Base-by-base conservation (phyloP, 2,113 vertebrate genomes). In the Talpa occidentalis region DNA sequence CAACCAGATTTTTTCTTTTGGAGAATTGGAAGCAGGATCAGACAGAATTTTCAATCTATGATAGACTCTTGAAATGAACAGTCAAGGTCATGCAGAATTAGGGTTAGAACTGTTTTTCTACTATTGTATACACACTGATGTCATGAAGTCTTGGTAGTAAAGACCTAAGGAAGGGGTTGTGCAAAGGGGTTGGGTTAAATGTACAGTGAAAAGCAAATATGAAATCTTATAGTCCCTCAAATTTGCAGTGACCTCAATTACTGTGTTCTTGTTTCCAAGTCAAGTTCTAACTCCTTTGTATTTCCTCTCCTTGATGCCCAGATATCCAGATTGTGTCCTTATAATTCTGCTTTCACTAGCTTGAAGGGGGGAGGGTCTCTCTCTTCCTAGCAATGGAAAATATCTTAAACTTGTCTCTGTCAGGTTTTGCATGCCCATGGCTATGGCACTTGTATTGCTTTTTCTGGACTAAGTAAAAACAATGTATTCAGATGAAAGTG, bases 381-480 rank as follows among this genome's bases (percentile, higher is more conserved):
- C 6, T 93, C 37, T 69, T 86, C 56, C 40, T 96, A 52, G 62
- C 26, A 44, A 16, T 70, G 32, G 30, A 80, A 76, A 82, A 80
- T 90, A 52, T n/a, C 60, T 62, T 22, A 22, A n/a, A 42, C 17
- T 32, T 91, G 66, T 76, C 3, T 26, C 35, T 87, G 28, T 84
- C 1, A 22, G 26, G 17, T 30, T 94, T 91, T 70, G 5, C 15
- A 26, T 89, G 52, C 79, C 42, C 21, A 5, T 59, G 74, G 12
- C 28, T 15, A 16, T 17, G 5, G 32, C 35, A 66, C 56, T 59
- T 62, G 28, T 5, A 40, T 64, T 91, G 59, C 69, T 88, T 94
- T 89, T 85, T 70, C 40, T 90, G 64, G 42, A 47, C 62, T 76
- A 74, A 66, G 24, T n/a, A 9, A 64, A 93, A 93, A n/a, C 8